Base-by-base conservation (phyloP, 2,888 invertebrate genomes). In the Pegoplata infirma region DNA sequence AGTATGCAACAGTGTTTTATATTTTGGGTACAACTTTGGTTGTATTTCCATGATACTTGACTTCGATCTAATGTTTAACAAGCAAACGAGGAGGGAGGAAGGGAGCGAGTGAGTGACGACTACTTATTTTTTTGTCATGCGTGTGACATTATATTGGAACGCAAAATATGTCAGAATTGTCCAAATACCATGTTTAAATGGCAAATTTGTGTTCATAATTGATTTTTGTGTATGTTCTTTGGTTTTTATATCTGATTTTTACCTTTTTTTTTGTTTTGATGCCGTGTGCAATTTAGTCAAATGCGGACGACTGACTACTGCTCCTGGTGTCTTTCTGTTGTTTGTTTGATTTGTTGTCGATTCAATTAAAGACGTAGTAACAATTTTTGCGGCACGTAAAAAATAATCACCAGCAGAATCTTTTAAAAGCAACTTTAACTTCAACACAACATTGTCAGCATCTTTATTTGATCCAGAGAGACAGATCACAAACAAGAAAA, bases 161-260 rank as follows among this genome's bases (percentile, higher is more conserved):
- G 81, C 83, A 78, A 83, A 85, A 84, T 84, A 87, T 87, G 86
- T 85, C 87, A 85, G 84, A 87, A 88, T 87, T 88, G 88, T 88
- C 87, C 87, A 88, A 88, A 87, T 88, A 84, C 88, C 87, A 85
- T 87, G 86, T 87, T 82, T 87, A 86, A 87, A 87, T 88, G 88
- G 87, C 88, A 87, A 87, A 87, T 88, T 87, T 88, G 87, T 88
- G 88, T 86, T 82, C 85, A 82, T 87, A 88, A 87, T 87, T 88
- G 85, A 85, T 88, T 85, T 86, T 75, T 58, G 69, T 68, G 55
- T 71, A 55, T 72, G 17, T 47, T 17, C 21, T n/a, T n/a, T n/a
- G n/a, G n/a, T n/a, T n/a, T n/a, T n/a, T n/a, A n/a, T n/a, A n/a
- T n/a, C n/a, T 8, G 44, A 12, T 49, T 23, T 28, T 51, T n/a